Percentiles rank a stretch among this genome's conserved stretches.
Conservation (phyloP, 2,888 invertebrate species). For the Pristionchus maxplancki region DNA sequence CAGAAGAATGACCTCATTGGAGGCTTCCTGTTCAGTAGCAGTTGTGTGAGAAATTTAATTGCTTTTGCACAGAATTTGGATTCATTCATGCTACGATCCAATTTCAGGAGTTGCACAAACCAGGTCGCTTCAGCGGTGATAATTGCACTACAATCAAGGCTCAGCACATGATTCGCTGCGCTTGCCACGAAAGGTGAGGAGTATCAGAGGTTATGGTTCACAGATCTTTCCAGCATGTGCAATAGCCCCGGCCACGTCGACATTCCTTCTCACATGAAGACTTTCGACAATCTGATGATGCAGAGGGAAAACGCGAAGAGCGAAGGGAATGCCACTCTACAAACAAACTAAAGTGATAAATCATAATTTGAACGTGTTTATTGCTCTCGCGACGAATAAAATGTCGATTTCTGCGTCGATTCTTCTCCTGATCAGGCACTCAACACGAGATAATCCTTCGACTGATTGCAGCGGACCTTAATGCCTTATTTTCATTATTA, state of each 20-base stretch:
- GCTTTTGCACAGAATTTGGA: background rate
- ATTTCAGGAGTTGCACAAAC: background rate
- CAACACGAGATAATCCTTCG: background rate
- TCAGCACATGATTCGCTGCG: background rate
- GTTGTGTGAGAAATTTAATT: background rate
- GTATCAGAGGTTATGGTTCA: background rate
- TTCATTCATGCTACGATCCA: background rate
- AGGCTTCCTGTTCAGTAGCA: background rate
- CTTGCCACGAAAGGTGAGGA: background rate
- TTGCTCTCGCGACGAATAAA: constrained; percentile 31
- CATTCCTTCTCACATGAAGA: background rate
- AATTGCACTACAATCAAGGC: background rate
- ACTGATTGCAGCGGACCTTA: background rate
- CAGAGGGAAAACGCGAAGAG: background rate
- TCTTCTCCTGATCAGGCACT: background rate
- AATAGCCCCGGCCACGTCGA: background rate
- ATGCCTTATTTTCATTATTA: background rate
- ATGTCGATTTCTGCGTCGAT: background rate
- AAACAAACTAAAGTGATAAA: background rate
- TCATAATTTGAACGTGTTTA: background rate
- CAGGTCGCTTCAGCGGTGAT: background rate
- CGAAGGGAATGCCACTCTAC: background rate
- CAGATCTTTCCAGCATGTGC: background rate
- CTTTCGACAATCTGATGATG: background rate
- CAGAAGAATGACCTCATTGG: background rate